Evolutionary conservation across 2,888 invertebrate species (phyloP).

Genomic region (Caradrina kadenii): DNA sequence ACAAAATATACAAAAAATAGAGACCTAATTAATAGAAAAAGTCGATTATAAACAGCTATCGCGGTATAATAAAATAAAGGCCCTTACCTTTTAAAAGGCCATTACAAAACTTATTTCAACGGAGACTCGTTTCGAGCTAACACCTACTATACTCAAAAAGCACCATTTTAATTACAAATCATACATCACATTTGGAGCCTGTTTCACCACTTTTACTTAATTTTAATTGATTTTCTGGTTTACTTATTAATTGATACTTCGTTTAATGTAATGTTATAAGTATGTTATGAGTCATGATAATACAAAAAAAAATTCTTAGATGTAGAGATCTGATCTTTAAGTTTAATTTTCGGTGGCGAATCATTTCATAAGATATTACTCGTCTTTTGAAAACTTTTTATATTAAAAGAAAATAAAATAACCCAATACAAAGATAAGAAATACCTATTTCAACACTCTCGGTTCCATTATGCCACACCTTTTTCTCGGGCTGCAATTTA

Average conservation of each 20-base stretch:
- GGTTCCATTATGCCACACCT: too few relatives aligned
- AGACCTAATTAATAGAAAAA: constrained; percentile 27
- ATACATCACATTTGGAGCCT: constrained; percentile 47
- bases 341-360: too few relatives aligned
- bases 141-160: constrained; percentile 57
- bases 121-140: constrained; percentile 42
- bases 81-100: constrained; percentile 58
- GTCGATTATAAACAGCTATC: constrained; percentile 33
- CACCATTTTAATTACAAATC: constrained; percentile 61
- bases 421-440: too few relatives aligned
- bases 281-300: background rate
- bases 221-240: constrained; percentile 1
- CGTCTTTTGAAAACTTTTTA: too few relatives aligned
- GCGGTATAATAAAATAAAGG: constrained; percentile 48
- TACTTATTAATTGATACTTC: background rate
- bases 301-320: too few relatives aligned
- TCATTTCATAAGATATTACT: too few relatives aligned
- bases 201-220: constrained; percentile 48
- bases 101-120: constrained; percentile 53
- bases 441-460: too few relatives aligned
- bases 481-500: too few relatives aligned
- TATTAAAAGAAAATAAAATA: background rate
- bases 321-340: background rate
- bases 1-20: constrained; percentile 55
- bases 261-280: background rate